Conservation (phyloP, 2,888 invertebrate genomes). For the Helleia helle region DNA sequence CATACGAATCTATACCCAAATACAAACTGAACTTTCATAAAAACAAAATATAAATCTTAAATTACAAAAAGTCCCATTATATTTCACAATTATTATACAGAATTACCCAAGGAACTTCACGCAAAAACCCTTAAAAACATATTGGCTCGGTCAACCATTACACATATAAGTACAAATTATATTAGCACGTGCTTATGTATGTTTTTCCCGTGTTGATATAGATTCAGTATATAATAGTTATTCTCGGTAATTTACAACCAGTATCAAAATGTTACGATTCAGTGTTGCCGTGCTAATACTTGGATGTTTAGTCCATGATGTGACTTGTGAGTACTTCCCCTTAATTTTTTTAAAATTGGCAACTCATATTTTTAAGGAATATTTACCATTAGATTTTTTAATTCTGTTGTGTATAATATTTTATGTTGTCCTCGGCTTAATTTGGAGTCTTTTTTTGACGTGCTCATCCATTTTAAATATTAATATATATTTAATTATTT, state of each 20-base stretch:
- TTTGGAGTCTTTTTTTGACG: too few species aligned
- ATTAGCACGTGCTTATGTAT: background rate
- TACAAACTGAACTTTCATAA: too few species aligned
- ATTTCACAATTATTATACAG: conserved; percentile 18
- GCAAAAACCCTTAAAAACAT: background rate
- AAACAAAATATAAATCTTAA: too few species aligned
- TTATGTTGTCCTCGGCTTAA: too few species aligned
- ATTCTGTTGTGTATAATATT: too few species aligned
- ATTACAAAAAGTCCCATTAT: conserved; percentile 17
- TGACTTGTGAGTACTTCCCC: background rate
- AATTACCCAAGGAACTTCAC: background rate
- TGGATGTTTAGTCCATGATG: conserved; percentile 3
- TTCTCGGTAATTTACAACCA: conserved; percentile 27
- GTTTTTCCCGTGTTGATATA: conserved; percentile 28
- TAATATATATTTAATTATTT: too few species aligned
- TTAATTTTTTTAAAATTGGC: background rate
- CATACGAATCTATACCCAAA: too few species aligned
- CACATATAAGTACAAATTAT: background rate
- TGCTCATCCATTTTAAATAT: too few species aligned
- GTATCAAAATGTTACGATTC: conserved; percentile 40
- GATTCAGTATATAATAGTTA: conserved; percentile 43
- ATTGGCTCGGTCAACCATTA: background rate
- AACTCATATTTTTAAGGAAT: too few species aligned
- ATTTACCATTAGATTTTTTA: too few species aligned
- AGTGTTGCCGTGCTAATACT: conserved; percentile 29